These are phyloP conservation scores for Tenthredo scrophulariae DNA, from an alignment of 2,888 invertebrate species.

Conservation along the genomic window DNA sequence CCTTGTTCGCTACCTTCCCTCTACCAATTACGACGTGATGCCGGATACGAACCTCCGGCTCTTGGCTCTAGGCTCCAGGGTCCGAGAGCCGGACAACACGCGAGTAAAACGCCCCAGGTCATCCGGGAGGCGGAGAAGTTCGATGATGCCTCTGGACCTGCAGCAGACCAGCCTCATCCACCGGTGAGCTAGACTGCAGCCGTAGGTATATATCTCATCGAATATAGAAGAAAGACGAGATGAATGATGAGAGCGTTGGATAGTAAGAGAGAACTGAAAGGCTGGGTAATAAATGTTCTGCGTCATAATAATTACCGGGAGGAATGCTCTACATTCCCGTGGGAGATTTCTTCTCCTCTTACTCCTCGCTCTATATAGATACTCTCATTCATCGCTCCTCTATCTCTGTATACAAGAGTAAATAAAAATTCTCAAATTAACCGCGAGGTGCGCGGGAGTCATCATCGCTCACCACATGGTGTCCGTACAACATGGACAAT, in stretches of 20 bases:
- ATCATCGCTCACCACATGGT: slow-evolving; percentile 58
- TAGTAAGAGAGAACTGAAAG: slow-evolving; percentile 21
- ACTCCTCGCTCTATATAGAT: not conserved
- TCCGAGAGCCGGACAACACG: slow-evolving; percentile 11
- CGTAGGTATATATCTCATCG: slow-evolving; percentile 14
- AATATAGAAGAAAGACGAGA: slow-evolving; percentile 15
- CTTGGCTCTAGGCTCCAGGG: not conserved
- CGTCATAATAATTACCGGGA: slow-evolving; percentile 62
- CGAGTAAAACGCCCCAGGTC: slow-evolving; percentile 43
- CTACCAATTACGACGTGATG: slow-evolving; percentile 44
- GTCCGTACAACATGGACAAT: slow-evolving; percentile 60
- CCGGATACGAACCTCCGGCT: slow-evolving; percentile 33
- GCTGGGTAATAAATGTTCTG: slow-evolving; percentile 62
- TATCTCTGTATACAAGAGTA: not conserved
- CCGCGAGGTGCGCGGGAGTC: slow-evolving; percentile 58
- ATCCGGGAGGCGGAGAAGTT: slow-evolving; percentile 35
- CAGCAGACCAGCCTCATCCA: not conserved
- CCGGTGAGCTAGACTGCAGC: slow-evolving; percentile 13
- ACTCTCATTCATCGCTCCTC: not conserved
- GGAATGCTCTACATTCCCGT: slow-evolving; percentile 60
- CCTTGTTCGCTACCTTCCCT: slow-evolving; percentile 50
- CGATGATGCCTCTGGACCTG: slow-evolving; percentile 11
- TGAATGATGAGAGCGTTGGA: not conserved
- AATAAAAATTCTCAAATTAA: slow-evolving; percentile 32
- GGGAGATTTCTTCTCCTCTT: not conserved